Conservation (phyloP, 2,113 vertebrate genomes). For the Mormyrus iriodes region DNA sequence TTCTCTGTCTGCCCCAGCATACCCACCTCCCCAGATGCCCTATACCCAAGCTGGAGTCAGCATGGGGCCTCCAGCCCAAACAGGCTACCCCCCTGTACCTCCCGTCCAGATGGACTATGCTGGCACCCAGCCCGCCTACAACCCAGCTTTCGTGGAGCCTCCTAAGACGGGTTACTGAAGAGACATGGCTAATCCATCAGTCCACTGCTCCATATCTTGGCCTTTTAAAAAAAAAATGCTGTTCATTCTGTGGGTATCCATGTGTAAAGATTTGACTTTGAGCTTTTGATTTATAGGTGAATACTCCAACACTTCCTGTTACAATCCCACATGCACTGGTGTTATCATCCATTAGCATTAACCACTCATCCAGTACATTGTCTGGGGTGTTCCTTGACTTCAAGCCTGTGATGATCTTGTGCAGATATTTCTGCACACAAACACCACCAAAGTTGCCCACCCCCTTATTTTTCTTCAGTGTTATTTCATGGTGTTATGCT, state of each 20-base stretch:
- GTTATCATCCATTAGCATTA: not conserved
- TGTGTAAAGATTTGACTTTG: not conserved
- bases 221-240: not conserved
- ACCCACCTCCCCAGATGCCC: not conserved
- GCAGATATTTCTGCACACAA: not conserved
- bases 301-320: not conserved
- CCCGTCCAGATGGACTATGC: constrained; percentile 34
- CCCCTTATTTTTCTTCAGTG: not conserved
- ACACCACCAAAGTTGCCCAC: not conserved
- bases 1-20: not conserved
- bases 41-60: not conserved
- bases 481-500: not conserved
- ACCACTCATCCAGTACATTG: not conserved
- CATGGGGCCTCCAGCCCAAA: not conserved
- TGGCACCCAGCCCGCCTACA: constrained; percentile 72
- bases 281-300: not conserved
- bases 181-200: not conserved
- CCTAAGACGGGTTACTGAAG: constrained; percentile 59
- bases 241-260: not conserved
- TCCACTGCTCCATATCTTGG: not conserved
- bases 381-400: not conserved
- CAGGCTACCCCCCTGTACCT: constrained; percentile 39
- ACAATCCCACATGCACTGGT: not conserved
- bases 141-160: constrained; percentile 75
- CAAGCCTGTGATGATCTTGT: not conserved